A percentile compares a stretch with the other conserved stretches of the same genome.
phyloP scores from a whole-genome alignment of 2,113 vertebrate species.

The Sardina pilchardus region DNA sequence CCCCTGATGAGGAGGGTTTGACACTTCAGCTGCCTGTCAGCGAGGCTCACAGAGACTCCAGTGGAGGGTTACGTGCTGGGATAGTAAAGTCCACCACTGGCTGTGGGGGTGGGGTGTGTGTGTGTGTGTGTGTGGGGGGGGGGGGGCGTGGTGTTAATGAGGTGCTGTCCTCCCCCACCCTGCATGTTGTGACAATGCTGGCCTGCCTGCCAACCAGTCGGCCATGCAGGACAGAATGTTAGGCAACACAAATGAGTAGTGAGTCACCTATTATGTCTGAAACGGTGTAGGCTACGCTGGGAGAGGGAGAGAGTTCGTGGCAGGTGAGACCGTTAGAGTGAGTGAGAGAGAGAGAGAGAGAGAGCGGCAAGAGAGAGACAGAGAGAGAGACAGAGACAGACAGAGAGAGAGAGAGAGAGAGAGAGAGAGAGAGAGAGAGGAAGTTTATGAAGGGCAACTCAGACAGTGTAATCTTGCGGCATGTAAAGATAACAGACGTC shows the following conservation, averaged over 20 bases:
- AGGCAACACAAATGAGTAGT: background rate
- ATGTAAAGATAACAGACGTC: background rate
- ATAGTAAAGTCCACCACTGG: background rate
- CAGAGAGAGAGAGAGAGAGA: background rate
- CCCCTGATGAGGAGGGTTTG: background rate
- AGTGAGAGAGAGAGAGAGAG: background rate
- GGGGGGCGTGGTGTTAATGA: background rate
- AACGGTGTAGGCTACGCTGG: background rate
- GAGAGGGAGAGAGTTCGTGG: background rate
- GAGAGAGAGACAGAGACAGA: background rate
- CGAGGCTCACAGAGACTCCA: too few species aligned
- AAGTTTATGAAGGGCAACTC: background rate
- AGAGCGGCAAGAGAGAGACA: background rate
- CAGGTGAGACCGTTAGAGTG: background rate
- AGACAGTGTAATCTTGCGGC: background rate
- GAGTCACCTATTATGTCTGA: constrained; percentile 10
- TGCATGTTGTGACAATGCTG: background rate
- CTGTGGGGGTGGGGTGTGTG: background rate
- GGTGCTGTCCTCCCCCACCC: background rate
- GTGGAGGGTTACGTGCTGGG: background rate
- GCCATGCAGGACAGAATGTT: background rate
- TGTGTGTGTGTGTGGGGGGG: background rate
- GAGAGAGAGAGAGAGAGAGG: background rate
- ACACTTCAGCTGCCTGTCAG: background rate
- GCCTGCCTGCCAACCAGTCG: background rate